Conservation (phyloP, 2,888 invertebrate species). For the Hypselothyrea guttata region DNA sequence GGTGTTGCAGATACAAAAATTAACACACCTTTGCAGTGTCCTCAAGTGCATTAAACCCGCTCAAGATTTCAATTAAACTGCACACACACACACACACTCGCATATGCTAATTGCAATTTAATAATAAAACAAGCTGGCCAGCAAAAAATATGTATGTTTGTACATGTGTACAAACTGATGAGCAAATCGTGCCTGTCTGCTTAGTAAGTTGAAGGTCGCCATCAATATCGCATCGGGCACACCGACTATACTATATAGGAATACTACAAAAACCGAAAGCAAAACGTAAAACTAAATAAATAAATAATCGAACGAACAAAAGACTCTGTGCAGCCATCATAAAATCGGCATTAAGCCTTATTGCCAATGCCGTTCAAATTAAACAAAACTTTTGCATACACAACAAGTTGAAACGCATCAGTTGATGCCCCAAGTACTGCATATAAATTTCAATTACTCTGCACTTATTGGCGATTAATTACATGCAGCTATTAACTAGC, state of each 20-base stretch:
- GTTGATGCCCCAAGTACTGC: too few relatives aligned
- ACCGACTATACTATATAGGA: neutral
- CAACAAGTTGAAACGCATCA: neutral
- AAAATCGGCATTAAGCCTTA: constrained; percentile 47
- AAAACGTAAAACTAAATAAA: constrained; percentile 50
- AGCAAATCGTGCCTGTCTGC: constrained; percentile 42
- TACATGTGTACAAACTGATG: constrained; percentile 44
- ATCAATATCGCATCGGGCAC: constrained; percentile 10
- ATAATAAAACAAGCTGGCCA: constrained; percentile 27
- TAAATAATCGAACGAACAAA: constrained; percentile 35
- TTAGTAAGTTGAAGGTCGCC: constrained; percentile 54
- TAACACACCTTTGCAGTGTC: constrained; percentile 35
- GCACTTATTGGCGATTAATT: too few relatives aligned
- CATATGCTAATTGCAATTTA: constrained; percentile 50
- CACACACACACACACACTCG: constrained; percentile 14
- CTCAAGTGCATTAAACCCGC: constrained; percentile 37
- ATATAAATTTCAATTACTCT: too few relatives aligned
- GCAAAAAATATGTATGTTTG: constrained; percentile 7
- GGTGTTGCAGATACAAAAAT: constrained; percentile 40
- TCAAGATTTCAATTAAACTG: constrained; percentile 43
- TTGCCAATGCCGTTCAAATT: constrained; percentile 22
- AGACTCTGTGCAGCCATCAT: constrained; percentile 28
- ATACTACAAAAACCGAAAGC: constrained; percentile 12
- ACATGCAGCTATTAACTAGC: too few relatives aligned
- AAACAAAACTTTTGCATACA: constrained; percentile 10